A percentile compares a stretch with the other conserved stretches of the same genome.
Conservation (phyloP, 2,113 vertebrate genomes). For the Pseudopipra pipra region DNA sequence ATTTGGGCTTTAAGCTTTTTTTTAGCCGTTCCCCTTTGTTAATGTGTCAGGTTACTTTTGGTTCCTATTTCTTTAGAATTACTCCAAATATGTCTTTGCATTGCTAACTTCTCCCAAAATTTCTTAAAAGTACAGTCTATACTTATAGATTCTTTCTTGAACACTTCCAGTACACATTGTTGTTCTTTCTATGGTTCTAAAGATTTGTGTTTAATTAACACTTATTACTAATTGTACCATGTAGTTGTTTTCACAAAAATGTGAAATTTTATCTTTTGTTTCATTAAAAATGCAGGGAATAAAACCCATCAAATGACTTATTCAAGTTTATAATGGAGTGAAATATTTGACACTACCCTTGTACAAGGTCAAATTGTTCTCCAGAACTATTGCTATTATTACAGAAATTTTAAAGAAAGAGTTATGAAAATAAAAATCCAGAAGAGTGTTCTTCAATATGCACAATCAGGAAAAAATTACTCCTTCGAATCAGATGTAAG, state of each 20-base stretch:
- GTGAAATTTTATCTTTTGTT: constrained; percentile 1
- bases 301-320: background rate
- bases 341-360: constrained; percentile 28
- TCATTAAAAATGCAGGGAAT: constrained; percentile 29
- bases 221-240: background rate
- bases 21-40: background rate
- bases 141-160: background rate
- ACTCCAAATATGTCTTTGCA: background rate
- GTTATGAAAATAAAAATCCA: background rate
- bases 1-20: background rate
- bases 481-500: background rate
- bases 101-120: background rate
- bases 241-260: constrained; percentile 38
- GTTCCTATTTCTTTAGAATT: constrained; percentile 14
- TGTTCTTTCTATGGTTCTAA: background rate
- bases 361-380: background rate
- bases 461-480: background rate
- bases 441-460: background rate
- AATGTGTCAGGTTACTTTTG: background rate
- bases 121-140: background rate
- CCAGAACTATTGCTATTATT: background rate
- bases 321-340: constrained; percentile 16
- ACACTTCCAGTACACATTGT: background rate
- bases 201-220: background rate
- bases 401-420: background rate